These are phyloP conservation scores for Staurois parvus DNA, from an alignment of 2,797 vertebrate species.

Conservation along the genomic window DNA sequence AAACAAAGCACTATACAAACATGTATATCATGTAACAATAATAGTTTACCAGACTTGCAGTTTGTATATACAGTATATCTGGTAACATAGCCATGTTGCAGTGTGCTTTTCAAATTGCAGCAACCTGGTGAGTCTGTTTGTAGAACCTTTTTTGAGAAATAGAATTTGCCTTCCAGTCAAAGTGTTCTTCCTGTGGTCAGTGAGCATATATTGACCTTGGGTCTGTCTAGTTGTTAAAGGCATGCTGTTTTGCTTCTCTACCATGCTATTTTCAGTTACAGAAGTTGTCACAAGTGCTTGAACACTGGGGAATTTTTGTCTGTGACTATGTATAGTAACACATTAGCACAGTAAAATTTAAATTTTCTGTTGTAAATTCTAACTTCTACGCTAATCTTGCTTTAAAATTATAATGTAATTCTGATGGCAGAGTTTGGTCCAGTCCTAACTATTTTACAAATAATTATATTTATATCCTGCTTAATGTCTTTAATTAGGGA, in stretches of 20 bases:
- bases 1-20: too few relatives aligned
- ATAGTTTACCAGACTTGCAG: too few relatives aligned
- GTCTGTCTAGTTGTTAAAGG: constrained; percentile 37
- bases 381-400: too few relatives aligned
- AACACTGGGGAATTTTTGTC: not conserved
- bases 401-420: too few relatives aligned
- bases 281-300: constrained; percentile 11
- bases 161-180: constrained; percentile 30
- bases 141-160: constrained; percentile 9
- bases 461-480: too few relatives aligned
- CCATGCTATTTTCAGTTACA: constrained; percentile 38
- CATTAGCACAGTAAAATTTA: not conserved
- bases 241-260: constrained; percentile 34
- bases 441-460: too few relatives aligned
- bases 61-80: too few relatives aligned
- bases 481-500: too few relatives aligned
- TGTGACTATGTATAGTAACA: constrained; percentile 13
- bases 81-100: too few relatives aligned
- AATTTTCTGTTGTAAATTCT: too few relatives aligned
- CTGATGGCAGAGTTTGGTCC: too few relatives aligned
- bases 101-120: not conserved
- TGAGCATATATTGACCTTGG: constrained; percentile 36
- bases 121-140: not conserved
- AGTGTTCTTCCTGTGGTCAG: constrained; percentile 25
- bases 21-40: too few relatives aligned